Evolutionary conservation across 1,140 invertebrate genomes (phyloP).

Genomic region (Nasonia vitripennis): DNA sequence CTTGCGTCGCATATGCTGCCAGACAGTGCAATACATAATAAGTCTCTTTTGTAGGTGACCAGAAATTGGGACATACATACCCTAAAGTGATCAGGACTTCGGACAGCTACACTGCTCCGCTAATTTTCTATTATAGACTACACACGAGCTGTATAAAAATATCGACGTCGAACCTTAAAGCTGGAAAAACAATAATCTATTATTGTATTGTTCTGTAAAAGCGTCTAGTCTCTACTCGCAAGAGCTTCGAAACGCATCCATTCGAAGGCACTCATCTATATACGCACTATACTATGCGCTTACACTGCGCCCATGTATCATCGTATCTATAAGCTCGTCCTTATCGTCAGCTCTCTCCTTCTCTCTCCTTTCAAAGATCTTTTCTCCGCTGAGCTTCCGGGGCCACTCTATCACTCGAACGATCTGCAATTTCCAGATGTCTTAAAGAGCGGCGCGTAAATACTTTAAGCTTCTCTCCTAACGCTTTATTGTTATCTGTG

Average conservation of each 20-base stretch:
- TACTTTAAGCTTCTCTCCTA: neutral
- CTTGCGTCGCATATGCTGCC: neutral
- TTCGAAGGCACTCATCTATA: too few species aligned
- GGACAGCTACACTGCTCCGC: neutral
- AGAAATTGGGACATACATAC: conserved; percentile 42
- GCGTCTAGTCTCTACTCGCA: too few species aligned
- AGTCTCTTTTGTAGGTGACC: conserved; percentile 44
- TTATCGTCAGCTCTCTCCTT: neutral
- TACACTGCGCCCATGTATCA: neutral
- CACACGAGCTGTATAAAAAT: neutral
- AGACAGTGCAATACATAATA: neutral
- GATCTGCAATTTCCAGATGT: too few species aligned
- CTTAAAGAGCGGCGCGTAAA: too few species aligned
- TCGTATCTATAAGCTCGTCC: neutral
- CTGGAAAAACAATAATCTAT: neutral
- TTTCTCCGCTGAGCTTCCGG: neutral
- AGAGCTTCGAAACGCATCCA: neutral
- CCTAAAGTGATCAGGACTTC: conserved; percentile 29
- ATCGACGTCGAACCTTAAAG: neutral
- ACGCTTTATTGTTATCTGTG: neutral
- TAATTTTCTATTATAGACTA: neutral
- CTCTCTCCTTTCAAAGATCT: neutral
- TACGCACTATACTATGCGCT: too few species aligned
- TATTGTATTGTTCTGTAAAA: neutral
- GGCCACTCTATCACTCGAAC: too few species aligned